These are phyloP conservation scores for Vulpes vulpes DNA, from an alignment of 2,113 vertebrate genomes.

Conservation along the genomic window DNA sequence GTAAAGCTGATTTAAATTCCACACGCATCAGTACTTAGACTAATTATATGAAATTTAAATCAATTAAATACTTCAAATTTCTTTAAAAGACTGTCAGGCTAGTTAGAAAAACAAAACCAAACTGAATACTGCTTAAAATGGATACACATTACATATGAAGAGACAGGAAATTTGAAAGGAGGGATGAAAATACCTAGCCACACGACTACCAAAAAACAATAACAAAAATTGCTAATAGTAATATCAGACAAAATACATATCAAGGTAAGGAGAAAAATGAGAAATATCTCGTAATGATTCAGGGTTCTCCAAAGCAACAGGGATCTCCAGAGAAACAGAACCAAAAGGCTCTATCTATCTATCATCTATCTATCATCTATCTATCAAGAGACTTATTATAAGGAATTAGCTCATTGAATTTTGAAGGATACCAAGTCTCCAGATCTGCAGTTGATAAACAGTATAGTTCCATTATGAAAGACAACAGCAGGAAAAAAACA, in stretches of 20 bases:
- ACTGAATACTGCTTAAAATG: not conserved
- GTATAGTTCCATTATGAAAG: not conserved
- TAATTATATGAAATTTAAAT: not conserved
- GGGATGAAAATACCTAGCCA: not conserved
- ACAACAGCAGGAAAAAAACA: not conserved
- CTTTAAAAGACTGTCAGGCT: not conserved
- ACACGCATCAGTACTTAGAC: not conserved
- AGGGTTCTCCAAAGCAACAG: not conserved
- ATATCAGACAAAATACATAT: not conserved
- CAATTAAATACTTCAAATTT: not conserved
- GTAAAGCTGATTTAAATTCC: not conserved
- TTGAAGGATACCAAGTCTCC: not conserved
- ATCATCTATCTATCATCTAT: not conserved
- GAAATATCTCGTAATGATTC: not conserved
- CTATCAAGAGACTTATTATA: not conserved
- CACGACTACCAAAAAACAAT: not conserved
- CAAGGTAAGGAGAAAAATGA: not conserved
- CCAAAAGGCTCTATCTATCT: not conserved
- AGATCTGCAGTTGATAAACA: not conserved
- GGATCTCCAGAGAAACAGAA: not conserved
- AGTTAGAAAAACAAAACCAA: not conserved
- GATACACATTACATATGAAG: not conserved
- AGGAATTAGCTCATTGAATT: not conserved
- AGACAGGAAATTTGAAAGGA: not conserved
- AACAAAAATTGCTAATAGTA: not conserved